Evolutionary conservation across 2,113 vertebrate species (phyloP).

Genomic region (Dromas ardeola): DNA sequence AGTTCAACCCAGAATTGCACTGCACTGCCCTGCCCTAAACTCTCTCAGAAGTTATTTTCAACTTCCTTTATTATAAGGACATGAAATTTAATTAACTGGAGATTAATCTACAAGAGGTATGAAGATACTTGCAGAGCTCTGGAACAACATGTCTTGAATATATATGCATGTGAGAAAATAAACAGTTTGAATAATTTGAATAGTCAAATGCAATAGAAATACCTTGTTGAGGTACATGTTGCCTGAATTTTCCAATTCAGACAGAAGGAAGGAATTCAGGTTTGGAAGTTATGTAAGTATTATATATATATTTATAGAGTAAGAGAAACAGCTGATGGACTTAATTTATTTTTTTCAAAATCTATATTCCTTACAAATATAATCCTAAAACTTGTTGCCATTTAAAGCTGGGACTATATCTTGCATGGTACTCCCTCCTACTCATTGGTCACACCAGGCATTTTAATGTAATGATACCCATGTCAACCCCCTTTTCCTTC

Average conservation of each 20-base stretch:
- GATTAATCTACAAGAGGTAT: neutral
- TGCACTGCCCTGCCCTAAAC: neutral
- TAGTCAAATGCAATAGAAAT: neutral
- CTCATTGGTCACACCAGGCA: neutral
- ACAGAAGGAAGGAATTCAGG: neutral
- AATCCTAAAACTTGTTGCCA: neutral
- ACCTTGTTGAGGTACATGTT: rapidly evolving
- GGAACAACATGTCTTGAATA: neutral
- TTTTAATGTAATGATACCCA: neutral
- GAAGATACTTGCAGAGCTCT: neutral
- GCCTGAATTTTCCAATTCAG: neutral
- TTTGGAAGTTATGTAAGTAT: neutral
- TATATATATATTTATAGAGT: neutral
- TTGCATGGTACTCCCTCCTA: neutral
- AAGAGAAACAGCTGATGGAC: neutral
- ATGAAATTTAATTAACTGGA: neutral
- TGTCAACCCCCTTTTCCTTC: neutral
- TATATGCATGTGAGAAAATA: neutral
- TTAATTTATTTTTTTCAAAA: neutral
- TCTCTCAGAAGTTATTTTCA: neutral
- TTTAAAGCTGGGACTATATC: neutral
- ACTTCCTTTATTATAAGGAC: neutral
- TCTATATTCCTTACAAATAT: neutral
- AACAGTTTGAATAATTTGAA: neutral
- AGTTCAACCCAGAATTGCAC: neutral